Percentiles rank a stretch among this genome's conserved stretches.
Evolutionary conservation across 2,113 vertebrate genomes (phyloP).

Genomic region (Toxostoma redivivum): DNA sequence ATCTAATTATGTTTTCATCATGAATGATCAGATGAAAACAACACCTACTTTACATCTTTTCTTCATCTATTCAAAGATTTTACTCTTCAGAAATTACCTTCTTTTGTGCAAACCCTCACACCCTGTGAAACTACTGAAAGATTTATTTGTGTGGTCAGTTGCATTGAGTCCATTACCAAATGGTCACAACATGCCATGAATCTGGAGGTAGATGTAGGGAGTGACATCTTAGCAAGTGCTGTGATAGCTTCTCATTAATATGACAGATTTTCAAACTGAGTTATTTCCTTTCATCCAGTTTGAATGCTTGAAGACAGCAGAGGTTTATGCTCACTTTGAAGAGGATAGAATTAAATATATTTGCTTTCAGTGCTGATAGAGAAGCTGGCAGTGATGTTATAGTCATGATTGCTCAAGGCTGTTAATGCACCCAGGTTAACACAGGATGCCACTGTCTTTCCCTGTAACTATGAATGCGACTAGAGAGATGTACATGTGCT

Average conservation of each 20-base stretch:
- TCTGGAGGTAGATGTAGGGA: neutral
- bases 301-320: neutral
- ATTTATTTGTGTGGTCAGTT: neutral
- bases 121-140: neutral
- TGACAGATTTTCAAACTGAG: neutral
- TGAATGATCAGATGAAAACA: neutral
- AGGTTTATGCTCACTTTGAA: neutral
- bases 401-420: neutral
- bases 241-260: neutral
- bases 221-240: neutral
- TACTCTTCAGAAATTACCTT: neutral
- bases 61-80: neutral
- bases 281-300: neutral
- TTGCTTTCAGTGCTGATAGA: neutral
- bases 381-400: neutral
- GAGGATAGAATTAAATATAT: neutral
- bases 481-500: neutral
- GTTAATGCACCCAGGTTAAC: neutral
- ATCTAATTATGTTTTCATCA: neutral
- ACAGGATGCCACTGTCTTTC: neutral
- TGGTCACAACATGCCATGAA: neutral
- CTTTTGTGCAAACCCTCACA: neutral
- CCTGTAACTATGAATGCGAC: neutral
- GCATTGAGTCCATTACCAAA: neutral
- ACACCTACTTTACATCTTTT: neutral